Percentiles rank a stretch among this genome's conserved stretches.
These are phyloP conservation scores for Zaprionus taronus DNA, from an alignment of 1,140 invertebrate species.

Conservation along the genomic window DNA sequence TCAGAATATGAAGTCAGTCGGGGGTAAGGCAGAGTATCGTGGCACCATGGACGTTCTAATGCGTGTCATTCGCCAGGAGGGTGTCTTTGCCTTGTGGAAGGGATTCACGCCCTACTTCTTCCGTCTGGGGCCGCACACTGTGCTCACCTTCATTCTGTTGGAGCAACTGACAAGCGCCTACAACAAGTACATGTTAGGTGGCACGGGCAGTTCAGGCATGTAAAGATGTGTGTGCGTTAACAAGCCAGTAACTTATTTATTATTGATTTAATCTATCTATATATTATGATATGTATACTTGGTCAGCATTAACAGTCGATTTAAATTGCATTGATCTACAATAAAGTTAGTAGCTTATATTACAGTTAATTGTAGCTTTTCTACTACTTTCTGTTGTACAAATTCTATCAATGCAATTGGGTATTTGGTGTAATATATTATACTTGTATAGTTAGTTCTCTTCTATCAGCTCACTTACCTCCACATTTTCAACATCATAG, in stretches of 20 bases:
- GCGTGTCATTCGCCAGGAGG: slow-evolving; percentile 95
- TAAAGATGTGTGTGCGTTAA: slow-evolving; percentile 32
- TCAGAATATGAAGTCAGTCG: slow-evolving; percentile 96
- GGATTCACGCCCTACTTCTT: slow-evolving; percentile 99
- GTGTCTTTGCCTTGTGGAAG: slow-evolving; percentile 98
- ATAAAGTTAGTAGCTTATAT: too few species aligned
- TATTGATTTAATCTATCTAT: too few species aligned
- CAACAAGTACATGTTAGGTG: slow-evolving; percentile 77
- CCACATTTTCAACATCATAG: slow-evolving; percentile 90
- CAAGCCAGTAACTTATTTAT: too few species aligned
- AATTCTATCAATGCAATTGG: too few species aligned
- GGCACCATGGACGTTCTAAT: slow-evolving; percentile 95
- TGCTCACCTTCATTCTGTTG: slow-evolving; percentile 98
- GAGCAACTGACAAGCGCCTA: slow-evolving; percentile 95
- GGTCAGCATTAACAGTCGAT: too few species aligned
- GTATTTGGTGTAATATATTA: background rate
- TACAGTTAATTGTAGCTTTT: too few species aligned
- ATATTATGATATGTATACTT: too few species aligned
- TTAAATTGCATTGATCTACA: too few species aligned
- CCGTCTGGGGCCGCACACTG: slow-evolving; percentile 98
- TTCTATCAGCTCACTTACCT: slow-evolving; percentile 87
- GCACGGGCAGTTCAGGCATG: slow-evolving; percentile 50
- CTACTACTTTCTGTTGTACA: too few species aligned
- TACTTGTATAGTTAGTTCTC: too few species aligned
- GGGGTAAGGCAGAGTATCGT: slow-evolving; percentile 96